Base-by-base conservation (phyloP, 2,113 vertebrate species). In the Machaerirhynchus nigripectus region DNA sequence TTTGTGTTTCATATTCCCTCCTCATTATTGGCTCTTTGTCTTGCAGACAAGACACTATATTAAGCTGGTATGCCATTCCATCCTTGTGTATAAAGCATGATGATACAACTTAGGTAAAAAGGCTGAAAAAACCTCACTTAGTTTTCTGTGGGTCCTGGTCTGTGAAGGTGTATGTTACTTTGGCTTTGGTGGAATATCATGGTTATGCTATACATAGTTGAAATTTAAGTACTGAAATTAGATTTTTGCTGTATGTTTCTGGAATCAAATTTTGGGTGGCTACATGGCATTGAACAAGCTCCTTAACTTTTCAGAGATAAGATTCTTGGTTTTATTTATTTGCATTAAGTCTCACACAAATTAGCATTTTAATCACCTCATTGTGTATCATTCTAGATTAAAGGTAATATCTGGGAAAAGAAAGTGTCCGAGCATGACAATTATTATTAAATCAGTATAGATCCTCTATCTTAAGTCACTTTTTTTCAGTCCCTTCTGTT, bases 61-160 rank as follows among this genome's bases (percentile, higher is more conserved):
- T 46, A 59, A 76, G 10, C 10, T 82, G 14, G 3, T 26, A 27
- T 39, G 5, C 20, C 19, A 26, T 52, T 86, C 26, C 7, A 15
- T 56, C 18, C 10, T 79, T 50, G 3, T 15, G 6, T 35, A 37
- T 30, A 11, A 13, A 83, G 10, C 2, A 70, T 2, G 4, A 33
- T 11, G 15, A 53, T 55, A 68, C 27, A 7, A 46, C 23, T 53
- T 40, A 13, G 6, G n/a, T 20, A 69, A 74, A 39, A 60, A 37
- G 1, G 2, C 16, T 68, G 24, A 46, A 76, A 69, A 67, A 15
- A 0, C 0, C 3, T 18, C 6, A 15, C 4, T 56, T 55, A 31
- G 1, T 52, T 52, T 84, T 6, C 49, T 68, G 3, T 31, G 17
- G 1, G 11, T 68, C 6, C 10, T 68, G 16, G 13, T 79, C 52